Evolutionary conservation across 2,797 vertebrate genomes (phyloP).

Genomic region (Triplophysa bombifrons): DNA sequence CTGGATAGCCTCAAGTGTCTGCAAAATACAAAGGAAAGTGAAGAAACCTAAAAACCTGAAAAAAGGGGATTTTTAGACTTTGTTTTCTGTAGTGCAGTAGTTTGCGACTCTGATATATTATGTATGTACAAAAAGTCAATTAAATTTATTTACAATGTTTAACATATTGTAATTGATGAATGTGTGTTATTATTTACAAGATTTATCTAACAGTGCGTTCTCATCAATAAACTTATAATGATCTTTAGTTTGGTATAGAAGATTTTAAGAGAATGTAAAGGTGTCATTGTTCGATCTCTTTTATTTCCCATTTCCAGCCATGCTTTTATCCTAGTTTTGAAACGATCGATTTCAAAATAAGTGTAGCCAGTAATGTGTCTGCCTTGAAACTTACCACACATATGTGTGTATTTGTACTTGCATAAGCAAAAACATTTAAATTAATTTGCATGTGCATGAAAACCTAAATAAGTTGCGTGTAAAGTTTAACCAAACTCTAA

Average conservation of each 20-base stretch:
- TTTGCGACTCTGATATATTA: too few relatives aligned
- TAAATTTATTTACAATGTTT: too few relatives aligned
- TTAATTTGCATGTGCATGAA: slow-evolving; percentile 21
- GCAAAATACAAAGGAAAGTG: neutral
- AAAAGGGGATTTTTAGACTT: neutral
- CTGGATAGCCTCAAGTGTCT: neutral
- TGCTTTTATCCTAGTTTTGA: too few relatives aligned
- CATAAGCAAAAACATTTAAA: slow-evolving; percentile 37
- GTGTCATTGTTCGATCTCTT: neutral
- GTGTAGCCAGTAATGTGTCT: neutral
- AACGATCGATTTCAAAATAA: neutral
- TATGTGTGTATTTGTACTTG: neutral
- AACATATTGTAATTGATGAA: too few relatives aligned
- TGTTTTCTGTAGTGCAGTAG: neutral
- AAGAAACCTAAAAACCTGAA: too few relatives aligned
- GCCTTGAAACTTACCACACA: neutral
- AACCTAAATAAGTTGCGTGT: neutral
- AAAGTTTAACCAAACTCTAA: neutral
- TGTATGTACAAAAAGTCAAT: neutral
- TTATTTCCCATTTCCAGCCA: too few relatives aligned
- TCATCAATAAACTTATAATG: neutral
- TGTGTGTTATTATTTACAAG: neutral
- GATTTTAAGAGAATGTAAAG: neutral
- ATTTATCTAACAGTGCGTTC: neutral
- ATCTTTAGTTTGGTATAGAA: too few relatives aligned